Conservation (phyloP, 2,888 invertebrate genomes). For the Hymenopus coronatus region DNA sequence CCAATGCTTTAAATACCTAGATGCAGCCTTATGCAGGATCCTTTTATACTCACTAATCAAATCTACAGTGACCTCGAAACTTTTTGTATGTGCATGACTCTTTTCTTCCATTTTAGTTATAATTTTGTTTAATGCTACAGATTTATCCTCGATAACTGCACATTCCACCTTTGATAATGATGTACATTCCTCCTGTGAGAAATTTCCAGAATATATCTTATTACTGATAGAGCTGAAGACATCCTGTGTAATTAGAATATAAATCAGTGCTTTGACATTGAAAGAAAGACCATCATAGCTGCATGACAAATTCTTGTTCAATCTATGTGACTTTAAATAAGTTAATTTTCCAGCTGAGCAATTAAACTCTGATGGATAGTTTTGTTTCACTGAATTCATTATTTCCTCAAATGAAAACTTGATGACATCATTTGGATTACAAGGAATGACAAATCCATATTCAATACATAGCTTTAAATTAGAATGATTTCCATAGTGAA, state of each 20-base stretch:
- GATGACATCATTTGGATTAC: constrained; percentile 67
- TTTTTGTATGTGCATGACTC: constrained; percentile 20
- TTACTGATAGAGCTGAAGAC: constrained; percentile 17
- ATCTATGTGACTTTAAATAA: constrained; percentile 2
- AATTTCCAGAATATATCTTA: constrained; percentile 40
- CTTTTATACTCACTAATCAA: constrained; percentile 36
- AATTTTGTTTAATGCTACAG: constrained; percentile 33
- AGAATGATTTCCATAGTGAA: constrained; percentile 81
- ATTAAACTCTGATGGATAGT: constrained; percentile 21
- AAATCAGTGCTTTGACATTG: constrained; percentile 36
- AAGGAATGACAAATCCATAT: constrained; percentile 78
- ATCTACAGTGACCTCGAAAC: constrained; percentile 35
- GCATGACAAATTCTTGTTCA: constrained; percentile 21
- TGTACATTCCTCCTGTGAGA: constrained; percentile 37
- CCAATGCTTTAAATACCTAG: background rate
- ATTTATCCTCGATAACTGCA: constrained; percentile 38
- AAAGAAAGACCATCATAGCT: constrained; percentile 26
- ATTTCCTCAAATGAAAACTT: constrained; percentile 58
- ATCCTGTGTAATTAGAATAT: constrained; percentile 36
- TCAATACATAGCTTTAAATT: constrained; percentile 78
- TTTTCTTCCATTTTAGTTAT: constrained; percentile 38
- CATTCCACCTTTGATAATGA: constrained; percentile 36
- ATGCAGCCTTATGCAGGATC: constrained; percentile 33
- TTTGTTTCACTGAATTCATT: constrained; percentile 33
- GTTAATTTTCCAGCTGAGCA: constrained; percentile 18